These are phyloP conservation scores for Nipponacmea schrenckii DNA, from an alignment of 2,888 invertebrate species.

Conservation along the genomic window DNA sequence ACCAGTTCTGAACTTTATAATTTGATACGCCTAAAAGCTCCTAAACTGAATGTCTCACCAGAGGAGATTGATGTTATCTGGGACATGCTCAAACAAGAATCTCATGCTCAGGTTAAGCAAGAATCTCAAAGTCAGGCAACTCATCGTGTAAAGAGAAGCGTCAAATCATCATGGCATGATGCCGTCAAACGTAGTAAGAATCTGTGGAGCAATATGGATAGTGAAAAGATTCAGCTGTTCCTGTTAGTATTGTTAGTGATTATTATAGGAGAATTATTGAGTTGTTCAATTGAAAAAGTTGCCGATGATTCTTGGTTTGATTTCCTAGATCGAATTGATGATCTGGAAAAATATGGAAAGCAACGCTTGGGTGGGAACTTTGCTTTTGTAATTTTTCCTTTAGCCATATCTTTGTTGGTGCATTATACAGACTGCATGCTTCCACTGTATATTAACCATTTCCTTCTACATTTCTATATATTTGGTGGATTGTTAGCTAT, in stretches of 20 bases:
- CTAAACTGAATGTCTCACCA: not conserved
- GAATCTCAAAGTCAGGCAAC: not conserved
- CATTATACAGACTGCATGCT: slow-evolving; percentile 60
- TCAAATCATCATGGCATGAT: not conserved
- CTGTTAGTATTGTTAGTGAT: slow-evolving; percentile 52
- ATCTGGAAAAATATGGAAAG: slow-evolving; percentile 61
- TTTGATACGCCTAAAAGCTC: not conserved
- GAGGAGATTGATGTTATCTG: not conserved
- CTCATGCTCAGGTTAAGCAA: not conserved
- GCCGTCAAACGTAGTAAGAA: not conserved
- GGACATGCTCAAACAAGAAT: not conserved
- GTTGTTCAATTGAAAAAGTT: slow-evolving; percentile 56
- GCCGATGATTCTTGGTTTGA: slow-evolving; percentile 66
- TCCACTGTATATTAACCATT: slow-evolving; percentile 51
- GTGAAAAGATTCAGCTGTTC: slow-evolving; percentile 47
- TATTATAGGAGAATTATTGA: slow-evolving; percentile 55
- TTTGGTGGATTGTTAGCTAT: slow-evolving; percentile 54
- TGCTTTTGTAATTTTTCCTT: slow-evolving; percentile 56
- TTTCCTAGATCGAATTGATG: slow-evolving; percentile 61
- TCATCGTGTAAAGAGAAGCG: not conserved
- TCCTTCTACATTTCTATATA: slow-evolving; percentile 59
- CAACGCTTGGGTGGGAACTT: slow-evolving; percentile 59
- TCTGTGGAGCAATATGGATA: slow-evolving; percentile 29
- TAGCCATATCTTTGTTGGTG: slow-evolving; percentile 50
- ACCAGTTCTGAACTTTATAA: not conserved